Conservation (phyloP, 2,797 vertebrate species). For the Rhynchotus rufescens region DNA sequence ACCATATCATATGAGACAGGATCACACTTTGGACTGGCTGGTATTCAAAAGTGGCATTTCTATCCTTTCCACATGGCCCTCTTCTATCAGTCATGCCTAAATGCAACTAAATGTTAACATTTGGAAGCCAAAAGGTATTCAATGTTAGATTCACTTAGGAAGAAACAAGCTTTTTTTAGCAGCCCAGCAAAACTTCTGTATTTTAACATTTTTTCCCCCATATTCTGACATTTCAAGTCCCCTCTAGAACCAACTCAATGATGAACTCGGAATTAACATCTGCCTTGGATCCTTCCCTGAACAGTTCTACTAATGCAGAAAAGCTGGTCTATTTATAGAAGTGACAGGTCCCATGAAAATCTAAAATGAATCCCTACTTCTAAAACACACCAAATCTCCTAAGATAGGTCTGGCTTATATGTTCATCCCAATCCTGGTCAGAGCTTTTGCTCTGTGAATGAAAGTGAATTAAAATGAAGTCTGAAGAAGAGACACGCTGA, state of each 20-base stretch:
- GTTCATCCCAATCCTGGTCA: background rate
- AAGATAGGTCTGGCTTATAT: background rate
- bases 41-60: background rate
- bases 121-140: background rate
- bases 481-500: background rate
- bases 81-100: background rate
- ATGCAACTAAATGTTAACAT: background rate
- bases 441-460: background rate
- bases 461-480: constrained; percentile 11
- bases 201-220: background rate
- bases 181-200: background rate
- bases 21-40: background rate
- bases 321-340: background rate
- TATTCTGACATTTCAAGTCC: background rate
- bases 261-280: background rate
- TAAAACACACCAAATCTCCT: background rate
- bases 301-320: background rate
- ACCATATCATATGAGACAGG: background rate
- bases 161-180: background rate
- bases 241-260: background rate
- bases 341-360: background rate
- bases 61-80: background rate
- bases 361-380: background rate
- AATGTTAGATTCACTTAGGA: background rate
- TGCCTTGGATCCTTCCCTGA: background rate